Conservation (phyloP, 1,140 invertebrate genomes). For the Eueides isabella region DNA sequence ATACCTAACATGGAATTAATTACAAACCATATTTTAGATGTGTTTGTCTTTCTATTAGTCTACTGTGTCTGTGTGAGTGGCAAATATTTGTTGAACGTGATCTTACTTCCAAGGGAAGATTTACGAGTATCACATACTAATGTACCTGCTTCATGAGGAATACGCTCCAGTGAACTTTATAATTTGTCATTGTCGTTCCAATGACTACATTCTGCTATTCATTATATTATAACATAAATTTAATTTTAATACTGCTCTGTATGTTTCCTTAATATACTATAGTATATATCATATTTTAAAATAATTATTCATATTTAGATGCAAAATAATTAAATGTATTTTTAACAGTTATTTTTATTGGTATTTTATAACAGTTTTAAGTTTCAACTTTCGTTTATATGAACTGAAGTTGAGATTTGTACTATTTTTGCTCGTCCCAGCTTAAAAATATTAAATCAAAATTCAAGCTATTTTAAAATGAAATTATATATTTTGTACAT, state of each 20-base stretch:
- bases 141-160: slow-evolving; percentile 28
- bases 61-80: slow-evolving; percentile 51
- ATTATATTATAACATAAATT: neutral
- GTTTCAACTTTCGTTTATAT: too few relatives aligned
- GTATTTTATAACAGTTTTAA: too few relatives aligned
- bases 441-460: too few relatives aligned
- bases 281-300: neutral
- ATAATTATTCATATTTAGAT: too few relatives aligned
- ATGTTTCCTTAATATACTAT: neutral
- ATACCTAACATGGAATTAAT: slow-evolving; percentile 32
- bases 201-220: neutral
- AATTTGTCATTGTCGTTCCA: slow-evolving; percentile 12
- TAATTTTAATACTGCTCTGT: neutral
- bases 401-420: too few relatives aligned
- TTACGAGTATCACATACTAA: slow-evolving; percentile 56
- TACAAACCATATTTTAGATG: slow-evolving; percentile 56
- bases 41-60: slow-evolving; percentile 64
- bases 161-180: slow-evolving; percentile 18
- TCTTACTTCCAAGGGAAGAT: slow-evolving; percentile 62
- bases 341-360: too few relatives aligned
- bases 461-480: too few relatives aligned
- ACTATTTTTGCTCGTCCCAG: too few relatives aligned
- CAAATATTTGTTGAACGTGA: slow-evolving; percentile 74
- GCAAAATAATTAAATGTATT: too few relatives aligned
- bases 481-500: too few relatives aligned